Base-by-base conservation (phyloP, 2,888 invertebrate genomes). In the Protonemura montana region DNA sequence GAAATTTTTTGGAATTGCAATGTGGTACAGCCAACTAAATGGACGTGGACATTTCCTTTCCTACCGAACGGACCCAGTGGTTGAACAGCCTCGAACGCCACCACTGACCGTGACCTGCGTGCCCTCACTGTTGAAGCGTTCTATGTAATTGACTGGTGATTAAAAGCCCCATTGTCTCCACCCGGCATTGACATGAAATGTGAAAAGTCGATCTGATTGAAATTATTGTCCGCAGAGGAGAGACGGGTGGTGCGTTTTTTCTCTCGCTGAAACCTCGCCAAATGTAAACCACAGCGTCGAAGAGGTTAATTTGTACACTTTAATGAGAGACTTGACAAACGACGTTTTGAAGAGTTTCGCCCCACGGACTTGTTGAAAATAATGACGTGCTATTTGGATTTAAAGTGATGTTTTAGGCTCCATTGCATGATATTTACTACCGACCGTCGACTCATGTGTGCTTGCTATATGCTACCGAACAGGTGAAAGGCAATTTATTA, bases 251-350 rank as follows among this genome's bases (percentile, higher is more conserved):
- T 21, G 59, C 59, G 59, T 59, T 59, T 59, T 59, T 59, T 59
- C 59, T 21, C 21, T 21, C 59, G 59, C 59, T 59, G 59, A 59
- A 59, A 7, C 21, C 59, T 59, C 59, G 59, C 59, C 59, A 59
- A 59, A 10, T 59, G n/a, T n/a, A n/a, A 59, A 59, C 59, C 13
- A 21, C 21, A 16, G 81, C n/a, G 81, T 81, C 27, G 30, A 81
- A 59, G 84, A 59, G 84, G 84, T 84, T 84, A 84, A 84, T 84
- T 84, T 84, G 84, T 84, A 84, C 42, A 82, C 28, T 27, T 59
- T 84, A 84, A 84, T 76, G 84, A 84, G 84, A n/a, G 59, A 76
- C 76, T 76, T 84, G 84, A 84, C 84, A 84, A 84, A 84, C 84
- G 27, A 76, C 84, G 5, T 76, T 28, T 59, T 84, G 26, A 28